Evolutionary conservation across 1,140 invertebrate species (phyloP).

Genomic region (Diorhabda elongata): DNA sequence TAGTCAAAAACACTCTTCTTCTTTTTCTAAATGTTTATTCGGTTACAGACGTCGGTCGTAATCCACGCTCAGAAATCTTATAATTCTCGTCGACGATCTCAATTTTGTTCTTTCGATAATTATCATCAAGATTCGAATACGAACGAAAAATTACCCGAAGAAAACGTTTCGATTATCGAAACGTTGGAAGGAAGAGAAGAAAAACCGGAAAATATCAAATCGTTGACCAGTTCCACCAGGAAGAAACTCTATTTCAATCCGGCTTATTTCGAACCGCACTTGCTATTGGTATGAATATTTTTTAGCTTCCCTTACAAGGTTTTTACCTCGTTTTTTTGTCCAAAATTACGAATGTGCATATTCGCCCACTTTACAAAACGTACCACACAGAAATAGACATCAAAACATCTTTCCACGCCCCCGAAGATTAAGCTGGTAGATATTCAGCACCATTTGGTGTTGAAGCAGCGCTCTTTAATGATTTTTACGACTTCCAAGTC

Average conservation of each 20-base stretch:
- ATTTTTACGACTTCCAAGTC: not conserved
- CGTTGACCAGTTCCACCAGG: conserved; percentile 59
- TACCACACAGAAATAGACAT: too few species aligned
- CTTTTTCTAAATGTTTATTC: too few species aligned
- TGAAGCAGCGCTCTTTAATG: not conserved
- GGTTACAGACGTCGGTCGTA: conserved; percentile 51
- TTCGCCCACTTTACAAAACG: too few species aligned
- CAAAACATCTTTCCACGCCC: too few species aligned
- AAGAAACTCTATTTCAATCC: conserved; percentile 84
- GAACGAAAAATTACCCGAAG: conserved; percentile 71
- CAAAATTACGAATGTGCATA: too few species aligned
- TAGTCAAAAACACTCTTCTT: too few species aligned
- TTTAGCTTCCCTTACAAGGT: not conserved
- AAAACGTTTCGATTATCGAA: conserved; percentile 79
- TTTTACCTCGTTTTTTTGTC: too few species aligned
- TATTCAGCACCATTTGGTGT: too few species aligned
- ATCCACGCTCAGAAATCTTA: conserved; percentile 57
- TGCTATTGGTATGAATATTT: conserved; percentile 64
- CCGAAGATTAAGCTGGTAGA: too few species aligned
- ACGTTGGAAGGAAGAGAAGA: conserved; percentile 64
- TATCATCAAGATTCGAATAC: conserved; percentile 50
- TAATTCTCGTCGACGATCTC: conserved; percentile 19
- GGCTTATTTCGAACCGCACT: conserved; percentile 80
- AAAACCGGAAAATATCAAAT: conserved; percentile 56
- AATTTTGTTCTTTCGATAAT: conserved; percentile 25